Evolutionary conservation across 2,888 invertebrate genomes (phyloP), one percentile per base, ranked within the genome.

Genomic region (Hipparchia sbordonii): DNA sequence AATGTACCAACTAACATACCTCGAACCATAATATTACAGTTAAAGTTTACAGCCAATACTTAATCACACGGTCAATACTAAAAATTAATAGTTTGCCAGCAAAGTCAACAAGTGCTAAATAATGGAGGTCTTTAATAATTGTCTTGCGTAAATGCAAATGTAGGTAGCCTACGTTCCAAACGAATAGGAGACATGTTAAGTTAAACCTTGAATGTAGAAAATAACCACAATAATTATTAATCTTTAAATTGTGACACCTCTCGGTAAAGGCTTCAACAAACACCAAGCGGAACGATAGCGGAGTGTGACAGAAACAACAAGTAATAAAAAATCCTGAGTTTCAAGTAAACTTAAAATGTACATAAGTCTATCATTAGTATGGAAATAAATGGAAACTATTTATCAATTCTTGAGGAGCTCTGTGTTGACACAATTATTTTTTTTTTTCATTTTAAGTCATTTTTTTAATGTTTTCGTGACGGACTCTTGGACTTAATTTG

Each of bases 91-190:
- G 73, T 68, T 71, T 68, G 48, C 61, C 71, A 59, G 71, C 73
- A 71, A 75, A 75, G 54, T 73, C 69, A 73, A 71, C 75, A 73
- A 72, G 69, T 73, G 66, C 69, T 54, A 48, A 71, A 54, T 75
- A 75, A 73, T 73, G 57, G 71, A 71, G 73, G 67, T 74, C 57
- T 69, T 77, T 74, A 72, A 74, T 77, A 75, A 76, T 72, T 74
- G 74, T 77, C 77, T 75, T 76, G 72, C 73, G 72, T 69, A 71
- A 77, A 71, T 72, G 71, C 56, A 73, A 71, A 74, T 72, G 62
- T 33, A 8, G 59, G 59, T 33, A 39, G 10, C 6, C n/a, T 39
- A 57, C 13, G 65, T 9, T 66, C 62, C 54, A 57, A 72, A 70
- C 13, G 67, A 63, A 69, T 48, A 54, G 46, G 48, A 61, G 63